These are phyloP conservation scores for Sinelater perroti DNA, from an alignment of 2,888 invertebrate species.

Conservation along the genomic window DNA sequence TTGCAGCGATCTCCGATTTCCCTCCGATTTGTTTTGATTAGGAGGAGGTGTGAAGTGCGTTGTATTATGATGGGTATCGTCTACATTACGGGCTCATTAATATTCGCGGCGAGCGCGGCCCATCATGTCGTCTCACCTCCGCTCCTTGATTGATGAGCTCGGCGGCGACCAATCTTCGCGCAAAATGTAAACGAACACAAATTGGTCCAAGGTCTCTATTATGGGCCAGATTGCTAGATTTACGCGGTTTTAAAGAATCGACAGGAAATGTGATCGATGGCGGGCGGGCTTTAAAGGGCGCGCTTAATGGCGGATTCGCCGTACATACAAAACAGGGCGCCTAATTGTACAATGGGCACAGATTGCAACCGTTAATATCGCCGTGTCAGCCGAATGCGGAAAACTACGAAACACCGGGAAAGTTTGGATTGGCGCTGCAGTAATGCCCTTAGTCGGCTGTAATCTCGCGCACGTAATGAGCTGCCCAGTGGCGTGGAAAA, in stretches of 20 bases:
- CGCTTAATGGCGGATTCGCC: slow-evolving; percentile 29
- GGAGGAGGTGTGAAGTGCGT: slow-evolving; percentile 36
- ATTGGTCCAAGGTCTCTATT: slow-evolving; percentile 56
- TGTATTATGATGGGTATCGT: slow-evolving; percentile 43
- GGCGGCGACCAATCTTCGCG: slow-evolving; percentile 48
- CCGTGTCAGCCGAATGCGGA: slow-evolving; percentile 42
- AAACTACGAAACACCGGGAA: slow-evolving; percentile 40
- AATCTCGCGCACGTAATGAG: slow-evolving; percentile 53
- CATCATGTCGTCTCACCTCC: slow-evolving; percentile 56
- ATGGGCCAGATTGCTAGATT: slow-evolving; percentile 49
- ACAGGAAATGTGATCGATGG: slow-evolving; percentile 28
- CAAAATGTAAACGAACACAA: slow-evolving; percentile 58
- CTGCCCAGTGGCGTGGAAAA: slow-evolving; percentile 57
- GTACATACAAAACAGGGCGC: slow-evolving; percentile 36
- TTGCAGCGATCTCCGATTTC: slow-evolving; percentile 35
- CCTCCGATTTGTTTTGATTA: slow-evolving; percentile 46
- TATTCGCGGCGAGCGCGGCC: slow-evolving; percentile 57
- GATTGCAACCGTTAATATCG: slow-evolving; percentile 45
- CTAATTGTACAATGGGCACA: slow-evolving; percentile 43
- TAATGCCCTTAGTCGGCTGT: slow-evolving; percentile 42
- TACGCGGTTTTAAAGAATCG: slow-evolving; percentile 44
- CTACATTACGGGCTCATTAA: slow-evolving; percentile 54
- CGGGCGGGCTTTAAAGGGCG: slow-evolving; percentile 9
- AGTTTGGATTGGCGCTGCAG: slow-evolving; percentile 44
- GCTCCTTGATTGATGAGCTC: slow-evolving; percentile 56